A percentile compares a stretch with the other conserved stretches of the same genome.
phyloP scores from a whole-genome alignment of 2,113 vertebrate genomes.

The Willisornis vidua region DNA sequence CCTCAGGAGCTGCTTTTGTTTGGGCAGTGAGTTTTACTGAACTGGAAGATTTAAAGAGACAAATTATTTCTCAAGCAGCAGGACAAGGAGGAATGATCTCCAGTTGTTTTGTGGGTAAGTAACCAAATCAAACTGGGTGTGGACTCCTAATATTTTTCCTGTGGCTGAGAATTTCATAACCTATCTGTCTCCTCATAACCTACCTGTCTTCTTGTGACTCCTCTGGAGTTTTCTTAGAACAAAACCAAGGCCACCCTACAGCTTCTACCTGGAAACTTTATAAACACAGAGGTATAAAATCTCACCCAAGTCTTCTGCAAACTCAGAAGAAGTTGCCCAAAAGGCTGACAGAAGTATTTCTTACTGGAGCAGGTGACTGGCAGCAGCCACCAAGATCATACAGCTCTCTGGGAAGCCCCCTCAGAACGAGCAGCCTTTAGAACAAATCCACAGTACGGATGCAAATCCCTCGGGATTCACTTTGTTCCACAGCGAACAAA shows the following conservation, averaged over 20 bases:
- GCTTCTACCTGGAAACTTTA: not conserved
- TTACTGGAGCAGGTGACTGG: not conserved
- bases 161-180: not conserved
- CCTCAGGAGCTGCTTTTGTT: slow-evolving; percentile 18
- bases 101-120: not conserved
- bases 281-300: not conserved
- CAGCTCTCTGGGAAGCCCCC: not conserved
- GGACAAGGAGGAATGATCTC: not conserved
- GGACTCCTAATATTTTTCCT: not conserved
- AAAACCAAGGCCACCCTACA: not conserved
- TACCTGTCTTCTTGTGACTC: not conserved
- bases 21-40: not conserved
- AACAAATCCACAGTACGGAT: not conserved
- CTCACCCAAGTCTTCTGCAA: not conserved
- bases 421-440: not conserved
- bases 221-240: not conserved
- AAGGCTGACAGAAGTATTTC: not conserved
- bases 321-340: not conserved
- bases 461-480: not conserved
- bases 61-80: slow-evolving; percentile 1
- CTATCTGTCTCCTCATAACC: not conserved
- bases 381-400: not conserved
- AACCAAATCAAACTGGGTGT: not conserved
- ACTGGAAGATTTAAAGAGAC: not conserved
- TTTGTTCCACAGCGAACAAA: not conserved